These are phyloP conservation scores for Aldabrachelys gigantea DNA, from an alignment of 2,113 vertebrate genomes.

Conservation along the genomic window DNA sequence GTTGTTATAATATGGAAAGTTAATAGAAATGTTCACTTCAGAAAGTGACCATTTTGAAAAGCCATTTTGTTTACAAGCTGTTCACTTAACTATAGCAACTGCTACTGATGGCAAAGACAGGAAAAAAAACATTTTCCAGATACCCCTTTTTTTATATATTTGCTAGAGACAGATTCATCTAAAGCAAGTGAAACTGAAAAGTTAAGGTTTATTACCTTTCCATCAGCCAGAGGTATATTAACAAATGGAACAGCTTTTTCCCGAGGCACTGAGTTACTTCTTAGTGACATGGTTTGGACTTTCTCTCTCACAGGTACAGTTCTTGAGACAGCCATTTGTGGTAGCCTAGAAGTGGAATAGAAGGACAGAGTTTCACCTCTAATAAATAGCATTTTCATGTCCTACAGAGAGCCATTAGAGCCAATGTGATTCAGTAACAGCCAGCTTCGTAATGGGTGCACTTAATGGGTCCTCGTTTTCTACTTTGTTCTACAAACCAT, in stretches of 20 bases:
- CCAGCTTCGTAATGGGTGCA: background rate
- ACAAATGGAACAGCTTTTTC: slow-evolving; percentile 66
- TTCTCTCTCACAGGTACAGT: slow-evolving; percentile 11
- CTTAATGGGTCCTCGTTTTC: background rate
- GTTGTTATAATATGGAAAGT: background rate
- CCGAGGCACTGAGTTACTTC: slow-evolving; percentile 61
- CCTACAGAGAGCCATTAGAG: background rate
- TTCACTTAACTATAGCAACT: background rate
- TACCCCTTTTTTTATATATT: background rate
- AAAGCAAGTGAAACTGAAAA: background rate
- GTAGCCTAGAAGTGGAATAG: slow-evolving; percentile 29
- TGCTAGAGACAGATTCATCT: background rate
- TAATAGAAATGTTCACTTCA: background rate
- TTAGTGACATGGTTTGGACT: slow-evolving; percentile 15
- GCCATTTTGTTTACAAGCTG: background rate
- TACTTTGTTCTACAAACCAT: background rate
- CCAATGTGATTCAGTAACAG: background rate
- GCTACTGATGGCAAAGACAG: background rate
- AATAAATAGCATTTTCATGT: background rate
- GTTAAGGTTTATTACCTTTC: slow-evolving; percentile 58
- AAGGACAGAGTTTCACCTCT: background rate
- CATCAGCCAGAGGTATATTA: slow-evolving; percentile 77
- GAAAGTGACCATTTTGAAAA: background rate
- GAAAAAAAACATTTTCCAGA: background rate
- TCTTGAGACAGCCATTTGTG: background rate